Evolutionary conservation across 2,113 vertebrate species (phyloP).

Genomic region (Hemichromis elongatus): DNA sequence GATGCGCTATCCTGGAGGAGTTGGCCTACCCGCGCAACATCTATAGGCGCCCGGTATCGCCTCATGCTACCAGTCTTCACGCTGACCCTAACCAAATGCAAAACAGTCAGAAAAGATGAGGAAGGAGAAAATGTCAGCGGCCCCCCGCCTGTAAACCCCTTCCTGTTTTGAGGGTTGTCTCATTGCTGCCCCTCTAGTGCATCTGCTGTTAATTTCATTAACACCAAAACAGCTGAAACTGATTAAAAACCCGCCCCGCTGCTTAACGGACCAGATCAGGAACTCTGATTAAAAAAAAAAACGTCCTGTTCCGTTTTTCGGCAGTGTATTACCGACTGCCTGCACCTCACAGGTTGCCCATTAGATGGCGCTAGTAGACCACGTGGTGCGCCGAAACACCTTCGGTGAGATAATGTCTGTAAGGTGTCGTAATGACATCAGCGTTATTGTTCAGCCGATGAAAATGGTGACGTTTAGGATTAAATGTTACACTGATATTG

Average conservation of each 20-base stretch:
- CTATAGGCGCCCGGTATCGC: not conserved
- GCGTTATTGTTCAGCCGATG: not conserved
- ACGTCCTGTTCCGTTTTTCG: not conserved
- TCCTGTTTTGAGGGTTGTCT: not conserved
- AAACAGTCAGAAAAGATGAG: not conserved
- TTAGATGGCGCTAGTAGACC: slow-evolving; percentile 23
- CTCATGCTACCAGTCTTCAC: not conserved
- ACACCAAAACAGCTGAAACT: not conserved
- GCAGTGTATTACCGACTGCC: not conserved
- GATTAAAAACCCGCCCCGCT: not conserved
- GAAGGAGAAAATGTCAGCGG: rapidly evolving
- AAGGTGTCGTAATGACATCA: not conserved
- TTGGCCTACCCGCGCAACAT: not conserved
- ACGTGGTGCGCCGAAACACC: not conserved
- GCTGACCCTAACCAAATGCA: not conserved
- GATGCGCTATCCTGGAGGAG: not conserved
- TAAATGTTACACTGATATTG: not conserved
- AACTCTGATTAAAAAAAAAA: not conserved
- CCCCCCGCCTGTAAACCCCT: not conserved
- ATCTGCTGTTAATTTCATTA: not conserved
- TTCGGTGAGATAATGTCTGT: not conserved
- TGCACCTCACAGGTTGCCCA: not conserved
- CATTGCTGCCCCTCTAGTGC: not conserved
- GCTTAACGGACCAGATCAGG: not conserved
- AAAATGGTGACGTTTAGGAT: not conserved